Base-by-base conservation (phyloP, 2,888 invertebrate genomes). In the Pammene aurita region DNA sequence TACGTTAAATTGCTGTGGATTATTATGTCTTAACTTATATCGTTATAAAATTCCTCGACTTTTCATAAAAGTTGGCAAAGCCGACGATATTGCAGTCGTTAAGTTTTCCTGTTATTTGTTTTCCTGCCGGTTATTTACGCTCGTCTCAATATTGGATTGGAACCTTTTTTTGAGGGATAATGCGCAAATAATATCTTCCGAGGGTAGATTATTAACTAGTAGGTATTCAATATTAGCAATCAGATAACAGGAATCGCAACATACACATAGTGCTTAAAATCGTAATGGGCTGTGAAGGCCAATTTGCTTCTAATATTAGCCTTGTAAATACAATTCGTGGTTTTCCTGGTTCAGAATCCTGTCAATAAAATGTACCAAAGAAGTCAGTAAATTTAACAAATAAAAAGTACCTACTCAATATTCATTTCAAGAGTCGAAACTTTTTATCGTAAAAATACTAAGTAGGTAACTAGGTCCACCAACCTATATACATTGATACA, bases 11-110 rank as follows among this genome's bases (percentile, higher is more conserved):
- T 16, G 54, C 63, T 55, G 34, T 16, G 44, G 54, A 44, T 52
- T 62, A 52, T 54, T 63, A 62, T 42, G 52, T 54, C 38, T 58
- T 44, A 46, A 18, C 38, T 61, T 50, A 62, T 26, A 13, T 62
- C 10, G 62, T 62, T 62, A 10, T 62, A 62, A 52, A 62, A 62
- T 38, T n/a, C 38, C 38, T 35, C 9, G 11, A 18, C 5, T 52
- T n/a, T 9, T 13, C 26, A 5, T n/a, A 41, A 26, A 52, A 52
- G n/a, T 18, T n/a, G 52, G 18, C 52, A n/a, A 26, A 52, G 41
- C 62, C 62, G 52, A n/a, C 61, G 5, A 13, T 48, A 16, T 16
- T 18, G 13, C 10, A 16, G 10, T 35, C 5, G 10, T 60, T 26
- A 50, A 5, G n/a, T 62, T 41, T 52, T 62, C 50, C 38, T 52